phyloP scores from a whole-genome alignment of 1,140 invertebrate species.

The Atta cephalotes region DNA sequence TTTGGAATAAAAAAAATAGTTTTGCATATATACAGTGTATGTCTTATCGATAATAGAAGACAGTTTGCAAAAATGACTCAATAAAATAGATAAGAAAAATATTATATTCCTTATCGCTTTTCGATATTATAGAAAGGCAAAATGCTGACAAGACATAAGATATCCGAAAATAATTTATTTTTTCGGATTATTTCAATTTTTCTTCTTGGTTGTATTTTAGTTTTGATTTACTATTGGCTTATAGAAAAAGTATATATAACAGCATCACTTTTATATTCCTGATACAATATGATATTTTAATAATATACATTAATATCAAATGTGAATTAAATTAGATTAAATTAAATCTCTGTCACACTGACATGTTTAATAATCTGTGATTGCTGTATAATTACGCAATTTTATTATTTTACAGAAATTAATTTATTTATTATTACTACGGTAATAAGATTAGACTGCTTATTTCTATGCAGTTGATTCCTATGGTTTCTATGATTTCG shows the following conservation, averaged over 20 bases:
- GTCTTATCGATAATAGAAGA: not conserved
- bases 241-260: not conserved
- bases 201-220: not conserved
- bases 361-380: not conserved
- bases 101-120: not conserved
- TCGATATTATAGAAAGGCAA: not conserved
- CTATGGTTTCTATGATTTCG: too few relatives aligned
- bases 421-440: not conserved
- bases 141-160: not conserved
- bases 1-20: not conserved
- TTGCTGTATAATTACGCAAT: not conserved
- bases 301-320: not conserved
- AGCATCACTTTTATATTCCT: not conserved
- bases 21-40: not conserved
- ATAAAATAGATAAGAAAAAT: not conserved
- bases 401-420: not conserved
- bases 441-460: too few relatives aligned
- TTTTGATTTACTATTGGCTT: not conserved
- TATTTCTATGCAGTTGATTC: too few relatives aligned
- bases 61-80: not conserved
- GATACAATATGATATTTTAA: conserved; percentile 5
- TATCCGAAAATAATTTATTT: not conserved
- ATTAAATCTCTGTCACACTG: not conserved
- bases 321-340: not conserved
- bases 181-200: not conserved